Percentiles rank a stretch among this genome's conserved stretches.
Conservation (phyloP, 1,140 invertebrate genomes). For the Neodiprion virginianus region DNA sequence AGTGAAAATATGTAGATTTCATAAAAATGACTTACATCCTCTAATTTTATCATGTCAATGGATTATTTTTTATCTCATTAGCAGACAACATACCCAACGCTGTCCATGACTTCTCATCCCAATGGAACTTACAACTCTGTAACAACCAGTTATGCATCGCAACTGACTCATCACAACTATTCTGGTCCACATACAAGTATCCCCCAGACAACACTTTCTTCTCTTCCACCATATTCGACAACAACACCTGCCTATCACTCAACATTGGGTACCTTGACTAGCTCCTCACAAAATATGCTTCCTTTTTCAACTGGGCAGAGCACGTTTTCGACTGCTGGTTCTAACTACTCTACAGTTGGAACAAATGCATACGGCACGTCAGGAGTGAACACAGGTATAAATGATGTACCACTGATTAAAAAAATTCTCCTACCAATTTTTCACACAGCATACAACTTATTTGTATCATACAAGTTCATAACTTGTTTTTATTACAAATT, state of each 20-base stretch:
- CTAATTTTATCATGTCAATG: slow-evolving; percentile 9
- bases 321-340: slow-evolving; percentile 50
- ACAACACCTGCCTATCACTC: slow-evolving; percentile 48
- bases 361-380: slow-evolving; percentile 57
- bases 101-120: slow-evolving; percentile 53
- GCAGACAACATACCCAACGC: slow-evolving; percentile 54
- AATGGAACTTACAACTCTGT: slow-evolving; percentile 54
- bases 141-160: slow-evolving; percentile 44
- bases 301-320: slow-evolving; percentile 51
- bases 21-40: too few species aligned
- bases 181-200: slow-evolving; percentile 49
- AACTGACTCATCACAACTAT: slow-evolving; percentile 52
- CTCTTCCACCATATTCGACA: slow-evolving; percentile 51
- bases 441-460: background rate
- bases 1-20: background rate
- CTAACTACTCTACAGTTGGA: slow-evolving; percentile 56
- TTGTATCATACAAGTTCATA: too few species aligned
- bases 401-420: too few species aligned
- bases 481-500: background rate
- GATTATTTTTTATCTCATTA: slow-evolving; percentile 30
- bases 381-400: slow-evolving; percentile 49
- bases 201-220: slow-evolving; percentile 47
- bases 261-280: slow-evolving; percentile 47
- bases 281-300: slow-evolving; percentile 51
- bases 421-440: background rate